A percentile compares a stretch with the other conserved stretches of the same genome.
Evolutionary conservation across 2,888 invertebrate species (phyloP).

Genomic region (Allygus modestus): DNA sequence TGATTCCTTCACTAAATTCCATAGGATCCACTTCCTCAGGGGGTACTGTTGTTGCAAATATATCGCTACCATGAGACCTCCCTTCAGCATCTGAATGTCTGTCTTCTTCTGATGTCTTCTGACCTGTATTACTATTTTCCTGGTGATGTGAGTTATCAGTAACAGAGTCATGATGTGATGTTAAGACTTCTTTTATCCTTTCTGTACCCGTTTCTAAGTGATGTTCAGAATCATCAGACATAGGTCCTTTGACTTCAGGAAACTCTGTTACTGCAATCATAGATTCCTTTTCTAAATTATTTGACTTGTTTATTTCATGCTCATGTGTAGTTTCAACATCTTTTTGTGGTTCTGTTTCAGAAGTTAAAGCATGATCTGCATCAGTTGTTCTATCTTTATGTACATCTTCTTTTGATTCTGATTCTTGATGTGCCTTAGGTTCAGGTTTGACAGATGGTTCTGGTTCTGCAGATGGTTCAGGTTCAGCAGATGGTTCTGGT

Average conservation of each 20-base stretch:
- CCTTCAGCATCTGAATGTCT: constrained; percentile 51
- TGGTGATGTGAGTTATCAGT: constrained; percentile 18
- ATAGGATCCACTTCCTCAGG: constrained; percentile 60
- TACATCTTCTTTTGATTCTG: constrained; percentile 65
- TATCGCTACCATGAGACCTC: constrained; percentile 24
- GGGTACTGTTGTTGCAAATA: constrained; percentile 15
- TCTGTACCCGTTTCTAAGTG: constrained; percentile 59
- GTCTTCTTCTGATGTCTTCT: constrained; percentile 6
- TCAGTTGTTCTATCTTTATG: constrained; percentile 70
- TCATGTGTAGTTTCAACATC: constrained; percentile 70
- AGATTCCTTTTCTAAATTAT: constrained; percentile 28
- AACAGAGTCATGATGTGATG: constrained; percentile 37
- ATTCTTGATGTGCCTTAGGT: constrained; percentile 66
- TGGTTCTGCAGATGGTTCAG: constrained; percentile 64
- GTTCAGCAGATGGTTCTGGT: constrained; percentile 69
- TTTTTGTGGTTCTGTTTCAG: constrained; percentile 66
- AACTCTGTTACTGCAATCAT: constrained; percentile 64
- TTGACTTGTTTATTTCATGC: constrained; percentile 60
- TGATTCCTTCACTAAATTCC: constrained; percentile 61
- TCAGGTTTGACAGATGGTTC: constrained; percentile 70
- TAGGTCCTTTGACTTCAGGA: constrained; percentile 66
- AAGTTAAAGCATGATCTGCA: constrained; percentile 66
- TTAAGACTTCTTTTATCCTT: constrained; percentile 50
- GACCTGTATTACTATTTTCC: not conserved
- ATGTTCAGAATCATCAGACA: constrained; percentile 64